A percentile compares a stretch with the other conserved stretches of the same genome.
Evolutionary conservation across 1,140 invertebrate species (phyloP).

Genomic region (Orussus abietinus): DNA sequence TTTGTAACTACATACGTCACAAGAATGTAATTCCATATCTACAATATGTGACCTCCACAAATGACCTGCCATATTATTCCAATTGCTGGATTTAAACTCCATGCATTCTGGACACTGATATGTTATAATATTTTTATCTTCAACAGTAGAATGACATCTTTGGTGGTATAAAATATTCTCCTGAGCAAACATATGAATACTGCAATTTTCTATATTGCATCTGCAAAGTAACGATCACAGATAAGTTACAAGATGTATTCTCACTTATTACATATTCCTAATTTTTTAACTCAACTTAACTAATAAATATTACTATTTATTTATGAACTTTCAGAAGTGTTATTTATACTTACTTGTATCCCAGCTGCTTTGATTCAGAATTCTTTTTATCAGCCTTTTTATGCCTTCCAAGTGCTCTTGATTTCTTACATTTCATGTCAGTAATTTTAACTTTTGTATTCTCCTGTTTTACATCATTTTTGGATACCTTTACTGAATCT

Average conservation of each 20-base stretch:
- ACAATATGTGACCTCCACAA: constrained; percentile 51
- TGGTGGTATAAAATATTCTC: constrained; percentile 51
- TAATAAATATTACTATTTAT: too few species aligned
- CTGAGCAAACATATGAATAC: constrained; percentile 37
- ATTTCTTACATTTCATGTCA: background rate
- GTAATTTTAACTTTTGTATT: background rate
- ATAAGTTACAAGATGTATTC: too few species aligned
- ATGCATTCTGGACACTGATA: constrained; percentile 50
- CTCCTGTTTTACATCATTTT: background rate
- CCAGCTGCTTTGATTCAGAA: background rate
- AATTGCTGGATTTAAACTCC: constrained; percentile 25
- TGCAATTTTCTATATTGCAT: constrained; percentile 39
- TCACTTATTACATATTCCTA: too few species aligned
- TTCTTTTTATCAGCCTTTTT: background rate
- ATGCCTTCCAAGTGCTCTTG: background rate
- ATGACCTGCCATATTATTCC: constrained; percentile 47
- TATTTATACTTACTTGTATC: constrained; percentile 16
- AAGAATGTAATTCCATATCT: constrained; percentile 51
- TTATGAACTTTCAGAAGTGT: background rate
- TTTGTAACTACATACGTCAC: constrained; percentile 33
- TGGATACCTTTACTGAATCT: too few species aligned
- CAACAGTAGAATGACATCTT: constrained; percentile 40
- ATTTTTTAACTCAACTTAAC: too few species aligned
- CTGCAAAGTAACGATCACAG: constrained; percentile 5
- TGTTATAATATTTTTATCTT: background rate